phyloP scores from a whole-genome alignment of 2,797 vertebrate genomes.

The Poecile montanus region DNA sequence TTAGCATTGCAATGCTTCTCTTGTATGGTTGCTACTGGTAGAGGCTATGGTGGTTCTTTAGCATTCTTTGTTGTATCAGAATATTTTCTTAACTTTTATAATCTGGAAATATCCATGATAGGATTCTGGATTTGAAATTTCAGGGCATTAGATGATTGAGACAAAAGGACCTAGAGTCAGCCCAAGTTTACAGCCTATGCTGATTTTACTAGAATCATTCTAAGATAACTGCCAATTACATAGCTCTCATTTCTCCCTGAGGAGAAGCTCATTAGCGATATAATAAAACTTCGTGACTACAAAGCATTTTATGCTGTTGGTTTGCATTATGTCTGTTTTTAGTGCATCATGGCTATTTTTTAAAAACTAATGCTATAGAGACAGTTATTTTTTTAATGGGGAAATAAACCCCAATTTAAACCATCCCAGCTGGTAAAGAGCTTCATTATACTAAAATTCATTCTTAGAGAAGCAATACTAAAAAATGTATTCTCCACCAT shows the following conservation, averaged over 20 bases:
- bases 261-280: neutral
- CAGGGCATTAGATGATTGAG: neutral
- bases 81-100: neutral
- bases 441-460: neutral
- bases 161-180: neutral
- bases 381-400: neutral
- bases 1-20: neutral
- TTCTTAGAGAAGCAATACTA: neutral
- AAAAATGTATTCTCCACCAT: neutral
- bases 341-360: neutral
- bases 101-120: neutral
- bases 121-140: neutral
- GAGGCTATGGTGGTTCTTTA: neutral
- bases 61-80: neutral
- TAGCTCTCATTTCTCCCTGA: neutral
- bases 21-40: neutral
- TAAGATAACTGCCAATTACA: neutral
- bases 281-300: neutral
- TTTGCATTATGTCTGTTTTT: neutral
- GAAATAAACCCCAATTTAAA: accelerated
- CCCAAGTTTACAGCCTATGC: neutral
- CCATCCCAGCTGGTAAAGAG: neutral
- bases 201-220: neutral
- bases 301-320: neutral
- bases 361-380: neutral